Conservation (phyloP, 2,113 vertebrate genomes). For the Cryptotis parvus region DNA sequence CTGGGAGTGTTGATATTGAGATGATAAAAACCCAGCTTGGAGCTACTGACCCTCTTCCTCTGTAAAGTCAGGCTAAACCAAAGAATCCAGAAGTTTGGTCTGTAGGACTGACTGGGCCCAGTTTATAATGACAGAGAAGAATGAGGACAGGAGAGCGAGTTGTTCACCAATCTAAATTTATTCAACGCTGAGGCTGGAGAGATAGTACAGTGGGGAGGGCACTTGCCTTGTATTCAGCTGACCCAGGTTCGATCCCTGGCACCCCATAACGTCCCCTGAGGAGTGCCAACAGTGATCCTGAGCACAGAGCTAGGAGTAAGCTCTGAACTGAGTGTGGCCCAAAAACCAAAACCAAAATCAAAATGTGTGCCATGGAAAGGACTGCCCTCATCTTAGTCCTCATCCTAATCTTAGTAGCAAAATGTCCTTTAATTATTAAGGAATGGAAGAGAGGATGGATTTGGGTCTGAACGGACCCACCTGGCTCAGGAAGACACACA, state of each 20-base stretch:
- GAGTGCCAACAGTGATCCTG: too few species aligned
- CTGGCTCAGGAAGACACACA: conserved; percentile 5
- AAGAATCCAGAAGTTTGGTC: not conserved
- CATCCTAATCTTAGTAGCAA: not conserved
- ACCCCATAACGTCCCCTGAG: too few species aligned
- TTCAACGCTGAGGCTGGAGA: not conserved
- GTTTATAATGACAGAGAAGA: conserved; percentile 33
- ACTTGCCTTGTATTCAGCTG: too few species aligned
- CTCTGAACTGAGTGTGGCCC: too few species aligned
- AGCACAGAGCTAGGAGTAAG: too few species aligned
- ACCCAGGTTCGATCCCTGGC: too few species aligned
- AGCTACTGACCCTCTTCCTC: not conserved
- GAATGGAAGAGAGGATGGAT: not conserved
- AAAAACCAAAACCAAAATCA: not conserved
- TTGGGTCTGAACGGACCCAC: not conserved
- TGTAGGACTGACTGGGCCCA: not conserved
- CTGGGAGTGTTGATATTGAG: not conserved
- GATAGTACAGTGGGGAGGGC: too few species aligned
- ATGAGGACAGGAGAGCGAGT: conserved; percentile 47
- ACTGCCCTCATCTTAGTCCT: conserved; percentile 4
- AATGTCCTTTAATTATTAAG: conserved; percentile 42
- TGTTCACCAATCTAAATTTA: conserved; percentile 68
- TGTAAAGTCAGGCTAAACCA: not conserved
- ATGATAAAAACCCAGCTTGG: not conserved
- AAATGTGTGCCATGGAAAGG: conserved; percentile 53